These are phyloP conservation scores for Semicossyphus pulcher DNA, from an alignment of 2,113 vertebrate genomes.

Conservation along the genomic window DNA sequence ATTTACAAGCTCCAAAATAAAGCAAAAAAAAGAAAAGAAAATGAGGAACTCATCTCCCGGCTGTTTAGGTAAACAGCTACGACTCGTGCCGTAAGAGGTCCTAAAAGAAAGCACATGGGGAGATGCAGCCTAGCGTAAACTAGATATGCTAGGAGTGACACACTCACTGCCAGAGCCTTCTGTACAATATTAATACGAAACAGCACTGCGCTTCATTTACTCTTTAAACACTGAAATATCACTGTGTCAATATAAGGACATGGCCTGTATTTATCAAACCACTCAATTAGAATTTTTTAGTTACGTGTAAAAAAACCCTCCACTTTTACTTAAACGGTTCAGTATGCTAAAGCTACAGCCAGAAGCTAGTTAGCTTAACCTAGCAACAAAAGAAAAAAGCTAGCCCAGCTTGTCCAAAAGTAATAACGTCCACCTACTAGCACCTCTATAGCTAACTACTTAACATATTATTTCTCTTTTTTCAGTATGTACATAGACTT, in stretches of 20 bases:
- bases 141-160: slow-evolving; percentile 55
- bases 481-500: neutral
- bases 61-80: slow-evolving; percentile 41
- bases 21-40: neutral
- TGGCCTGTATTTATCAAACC: slow-evolving; percentile 46
- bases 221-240: slow-evolving; percentile 46
- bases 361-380: neutral
- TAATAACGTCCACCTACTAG: neutral
- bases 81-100: slow-evolving; percentile 13
- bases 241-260: slow-evolving; percentile 5
- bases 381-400: neutral
- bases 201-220: slow-evolving; percentile 54
- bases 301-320: too few relatives aligned
- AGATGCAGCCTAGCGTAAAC: slow-evolving; percentile 50
- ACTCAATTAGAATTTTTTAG: neutral
- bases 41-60: slow-evolving; percentile 22
- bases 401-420: neutral
- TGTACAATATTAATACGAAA: slow-evolving; percentile 55
- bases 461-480: neutral
- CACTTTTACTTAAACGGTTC: too few relatives aligned
- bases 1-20: slow-evolving; percentile 72
- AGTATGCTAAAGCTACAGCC: neutral
- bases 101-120: slow-evolving; percentile 53
- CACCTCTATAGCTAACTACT: neutral
- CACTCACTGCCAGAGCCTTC: slow-evolving; percentile 53